A percentile compares a stretch with the other conserved stretches of the same genome.
phyloP scores from a whole-genome alignment of 2,113 vertebrate species.

The Eonycteris spelaea region DNA sequence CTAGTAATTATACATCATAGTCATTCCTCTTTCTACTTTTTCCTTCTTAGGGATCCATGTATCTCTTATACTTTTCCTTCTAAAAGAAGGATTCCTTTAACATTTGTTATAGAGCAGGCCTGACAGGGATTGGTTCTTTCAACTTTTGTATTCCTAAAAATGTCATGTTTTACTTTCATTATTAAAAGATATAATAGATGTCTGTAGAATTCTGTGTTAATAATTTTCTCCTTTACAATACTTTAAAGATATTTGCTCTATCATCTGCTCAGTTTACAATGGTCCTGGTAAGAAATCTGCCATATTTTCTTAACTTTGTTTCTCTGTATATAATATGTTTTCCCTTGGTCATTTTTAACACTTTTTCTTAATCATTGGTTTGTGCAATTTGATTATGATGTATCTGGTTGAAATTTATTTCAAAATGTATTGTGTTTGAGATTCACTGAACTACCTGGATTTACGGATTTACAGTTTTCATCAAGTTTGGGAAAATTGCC shows the following conservation, averaged over 20 bases:
- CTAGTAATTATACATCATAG: not conserved
- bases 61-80: not conserved
- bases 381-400: not conserved
- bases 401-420: not conserved
- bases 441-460: not conserved
- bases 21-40: not conserved
- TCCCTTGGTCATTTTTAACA: not conserved
- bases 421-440: not conserved
- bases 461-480: not conserved
- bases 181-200: not conserved
- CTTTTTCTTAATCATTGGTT: not conserved
- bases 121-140: not conserved
- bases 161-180: not conserved
- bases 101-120: not conserved
- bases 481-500: not conserved
- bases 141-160: not conserved
- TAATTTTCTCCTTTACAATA: not conserved
- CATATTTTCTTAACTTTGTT: not conserved
- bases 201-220: not conserved
- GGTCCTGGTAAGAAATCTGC: not conserved
- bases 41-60: not conserved
- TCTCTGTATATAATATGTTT: not conserved
- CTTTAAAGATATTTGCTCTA: not conserved
- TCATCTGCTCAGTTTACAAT: not conserved
- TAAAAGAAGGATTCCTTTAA: not conserved